Evolutionary conservation across 2,113 vertebrate species (phyloP), one percentile per base, ranked within the genome.

Genomic region (Burhinus oedicnemus): DNA sequence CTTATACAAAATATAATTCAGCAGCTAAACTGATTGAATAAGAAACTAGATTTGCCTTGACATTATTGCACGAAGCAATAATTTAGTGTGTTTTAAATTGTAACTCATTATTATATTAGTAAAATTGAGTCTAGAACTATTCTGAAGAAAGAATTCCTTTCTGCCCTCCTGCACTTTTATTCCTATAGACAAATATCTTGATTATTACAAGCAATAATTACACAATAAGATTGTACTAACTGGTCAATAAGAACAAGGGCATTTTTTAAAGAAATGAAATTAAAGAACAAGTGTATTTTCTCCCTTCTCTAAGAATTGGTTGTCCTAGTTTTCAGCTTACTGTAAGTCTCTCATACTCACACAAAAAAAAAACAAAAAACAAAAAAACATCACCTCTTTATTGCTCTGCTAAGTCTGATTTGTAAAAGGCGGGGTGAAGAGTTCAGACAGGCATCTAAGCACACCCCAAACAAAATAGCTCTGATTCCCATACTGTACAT

Each of bases 371-470:
- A 87, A 52, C 70, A 87, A n/a, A 40, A 40, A 34, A 57, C n/a
- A 79, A 68, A 54, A 64, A 40, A 51, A 51, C 34, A 5, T 0
- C 0, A 25, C 22, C 52, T 91, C 96, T 90, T 95, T 88, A 94
- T 95, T 95, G 71, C 71, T 18, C 78, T 93, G 86, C 82, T 95
- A 93, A 84, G 92, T 97, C 92, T 95, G 95, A 97, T 98, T 95
- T 97, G 89, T 96, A 91, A 90, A 95, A 93, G 64, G 21, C 12
- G 0, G 92, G 96, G 96, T 98, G 97, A 98, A 97, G 91, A 97
- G 97, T 98, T 98, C 97, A 98, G 64, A 34, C 87, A 94, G 87
- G 55, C 96, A 95, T 95, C 96, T 97, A 93, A 93, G 86, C 87
- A 97, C 64, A 95, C 68, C 94, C 94, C 66, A 89, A 96, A 97